Evolutionary conservation across 2,113 vertebrate genomes (phyloP), one percentile per base, ranked within the genome.

Genomic region (Macrotus californicus): DNA sequence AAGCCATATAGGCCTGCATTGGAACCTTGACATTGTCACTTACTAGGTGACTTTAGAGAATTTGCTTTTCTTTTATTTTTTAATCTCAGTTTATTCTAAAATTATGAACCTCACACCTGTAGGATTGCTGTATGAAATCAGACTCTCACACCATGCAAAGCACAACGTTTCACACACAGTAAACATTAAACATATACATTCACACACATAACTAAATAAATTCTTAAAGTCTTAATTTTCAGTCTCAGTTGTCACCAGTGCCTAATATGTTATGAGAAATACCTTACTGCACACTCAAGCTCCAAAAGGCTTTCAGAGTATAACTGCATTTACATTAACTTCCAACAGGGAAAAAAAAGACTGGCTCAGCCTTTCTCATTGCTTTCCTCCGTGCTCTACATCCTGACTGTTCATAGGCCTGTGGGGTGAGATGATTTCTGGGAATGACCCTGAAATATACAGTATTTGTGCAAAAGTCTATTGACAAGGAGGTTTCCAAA

Each of bases 361-460:
- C 13, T 29, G 22, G 11, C 0, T 69, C 22, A 36, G 0, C 26
- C 24, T 90, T n/a, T 19, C 14, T 64, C 31, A 52, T 64, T 69
- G 21, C 9, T 79, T 75, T 66, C 31, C 29, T 73, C 0, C 24
- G 15, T 21, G 34, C 76, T 69, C 14, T 43, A 24, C 26, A 43
- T 2, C 0, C 22, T 84, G 21, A 16, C 75, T 77, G 52, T 67
- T 77, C 56, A n/a, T 4, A 11, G 3, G 54, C n/a, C 75, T 46
- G 7, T 10, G 21, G 15, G n/a, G 81, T 21, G 11, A 59, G 39
- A 2, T 36, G 13, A 18, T 46, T 83, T 95, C 77, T 81, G 64
- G 22, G 24, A 97, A 95, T 31, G 6, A 94, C 66, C 54, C 85
- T 11, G 86, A 95, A 93, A 59, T 72, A 89, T 18, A 93, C 64